Percentiles rank a stretch among this genome's conserved stretches.
phyloP scores from a whole-genome alignment of 2,113 vertebrate species.

The Oreotrochilus melanogaster region DNA sequence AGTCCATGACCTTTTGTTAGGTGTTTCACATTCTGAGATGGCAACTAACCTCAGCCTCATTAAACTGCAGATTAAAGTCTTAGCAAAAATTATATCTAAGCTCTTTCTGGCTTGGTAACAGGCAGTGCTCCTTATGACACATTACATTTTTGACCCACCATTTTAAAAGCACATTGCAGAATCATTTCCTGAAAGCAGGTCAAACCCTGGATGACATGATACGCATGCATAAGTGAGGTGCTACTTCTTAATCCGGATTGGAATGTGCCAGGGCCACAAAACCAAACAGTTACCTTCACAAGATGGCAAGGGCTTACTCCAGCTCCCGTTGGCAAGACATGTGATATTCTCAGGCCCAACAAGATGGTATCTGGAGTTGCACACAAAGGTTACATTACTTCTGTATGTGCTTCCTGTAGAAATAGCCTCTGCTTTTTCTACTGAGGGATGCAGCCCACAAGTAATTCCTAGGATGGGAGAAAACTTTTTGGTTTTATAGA shows the following conservation, averaged over 20 bases:
- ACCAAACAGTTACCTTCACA: slow-evolving; percentile 64
- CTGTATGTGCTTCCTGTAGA: slow-evolving; percentile 52
- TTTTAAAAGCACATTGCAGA: not conserved
- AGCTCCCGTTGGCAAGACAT: slow-evolving; percentile 74
- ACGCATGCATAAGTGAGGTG: not conserved
- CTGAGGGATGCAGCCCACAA: slow-evolving; percentile 51
- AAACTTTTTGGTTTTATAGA: not conserved
- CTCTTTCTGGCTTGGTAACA: not conserved
- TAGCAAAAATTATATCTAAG: not conserved
- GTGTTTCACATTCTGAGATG: not conserved
- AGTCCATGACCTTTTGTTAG: not conserved
- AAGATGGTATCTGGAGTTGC: slow-evolving; percentile 66
- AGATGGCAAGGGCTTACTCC: slow-evolving; percentile 68
- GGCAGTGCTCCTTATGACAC: not conserved
- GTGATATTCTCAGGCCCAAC: slow-evolving; percentile 69
- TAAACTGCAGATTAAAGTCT: not conserved
- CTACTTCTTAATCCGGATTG: not conserved
- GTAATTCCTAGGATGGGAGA: slow-evolving; percentile 57
- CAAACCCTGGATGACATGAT: not conserved
- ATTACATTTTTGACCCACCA: not conserved
- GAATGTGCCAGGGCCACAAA: not conserved
- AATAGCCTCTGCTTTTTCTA: slow-evolving; percentile 69
- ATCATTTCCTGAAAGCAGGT: not conserved
- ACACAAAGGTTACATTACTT: slow-evolving; percentile 68
- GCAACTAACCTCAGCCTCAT: not conserved